These are phyloP conservation scores for Pelecanus crispus DNA, from an alignment of 2,113 vertebrate species.

Conservation along the genomic window DNA sequence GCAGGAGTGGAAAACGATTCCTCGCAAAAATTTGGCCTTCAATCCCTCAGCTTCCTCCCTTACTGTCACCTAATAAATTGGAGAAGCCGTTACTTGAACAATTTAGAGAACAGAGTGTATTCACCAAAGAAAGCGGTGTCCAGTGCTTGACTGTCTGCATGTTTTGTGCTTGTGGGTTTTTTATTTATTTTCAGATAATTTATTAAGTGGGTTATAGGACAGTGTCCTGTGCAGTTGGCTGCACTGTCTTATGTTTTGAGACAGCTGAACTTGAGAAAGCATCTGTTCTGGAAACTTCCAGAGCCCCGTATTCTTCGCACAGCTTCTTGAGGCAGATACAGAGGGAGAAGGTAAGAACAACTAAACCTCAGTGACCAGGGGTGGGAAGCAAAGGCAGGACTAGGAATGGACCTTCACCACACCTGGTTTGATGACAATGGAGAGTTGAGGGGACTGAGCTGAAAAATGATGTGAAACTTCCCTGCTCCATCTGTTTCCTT, in stretches of 20 bases:
- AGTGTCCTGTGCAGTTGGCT: conserved; percentile 43
- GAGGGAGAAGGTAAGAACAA: not conserved
- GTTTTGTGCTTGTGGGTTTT: conserved; percentile 64
- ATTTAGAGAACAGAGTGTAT: conserved; percentile 63
- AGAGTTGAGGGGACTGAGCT: not conserved
- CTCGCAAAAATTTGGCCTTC: conserved; percentile 63
- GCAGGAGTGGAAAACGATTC: conserved; percentile 52
- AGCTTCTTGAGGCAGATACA: not conserved
- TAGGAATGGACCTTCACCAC: not conserved
- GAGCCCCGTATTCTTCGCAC: conserved; percentile 26
- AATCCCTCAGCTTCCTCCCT: conserved; percentile 35
- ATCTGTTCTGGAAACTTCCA: conserved; percentile 46
- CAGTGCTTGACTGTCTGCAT: conserved; percentile 61
- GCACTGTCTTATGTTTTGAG: not conserved
- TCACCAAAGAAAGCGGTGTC: conserved; percentile 75
- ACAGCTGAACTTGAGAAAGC: not conserved
- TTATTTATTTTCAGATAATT: conserved; percentile 78
- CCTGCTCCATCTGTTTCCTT: conserved; percentile 8
- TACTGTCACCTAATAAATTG: conserved; percentile 29
- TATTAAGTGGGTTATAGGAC: conserved; percentile 64
- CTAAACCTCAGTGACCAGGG: not conserved
- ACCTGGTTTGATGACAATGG: not conserved
- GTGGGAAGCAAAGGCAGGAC: not conserved
- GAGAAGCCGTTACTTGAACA: conserved; percentile 70
- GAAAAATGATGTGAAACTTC: not conserved